Conservation (phyloP, 2,888 invertebrate genomes). For the Pycnomerus fuliginosus region DNA sequence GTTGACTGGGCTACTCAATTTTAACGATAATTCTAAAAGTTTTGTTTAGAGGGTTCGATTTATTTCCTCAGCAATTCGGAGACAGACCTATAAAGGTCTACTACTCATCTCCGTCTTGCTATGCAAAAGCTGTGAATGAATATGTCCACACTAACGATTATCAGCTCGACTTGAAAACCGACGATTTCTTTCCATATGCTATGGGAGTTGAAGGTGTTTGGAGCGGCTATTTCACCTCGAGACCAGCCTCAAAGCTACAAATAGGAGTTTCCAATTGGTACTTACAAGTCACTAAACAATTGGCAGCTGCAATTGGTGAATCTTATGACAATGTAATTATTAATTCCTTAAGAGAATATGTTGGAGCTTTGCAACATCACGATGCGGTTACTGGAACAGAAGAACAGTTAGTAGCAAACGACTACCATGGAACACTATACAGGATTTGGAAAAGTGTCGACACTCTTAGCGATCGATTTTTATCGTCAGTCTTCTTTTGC, state of each 20-base stretch:
- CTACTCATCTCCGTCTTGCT: slow-evolving; percentile 81
- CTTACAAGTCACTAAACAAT: slow-evolving; percentile 59
- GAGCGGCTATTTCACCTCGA: slow-evolving; percentile 86
- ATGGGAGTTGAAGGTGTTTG: slow-evolving; percentile 81
- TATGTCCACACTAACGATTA: slow-evolving; percentile 15
- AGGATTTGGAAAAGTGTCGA: slow-evolving; percentile 1
- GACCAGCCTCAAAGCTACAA: slow-evolving; percentile 74
- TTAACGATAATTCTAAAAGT: no score
- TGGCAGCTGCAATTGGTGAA: slow-evolving; percentile 5
- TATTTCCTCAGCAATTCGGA: slow-evolving; percentile 8
- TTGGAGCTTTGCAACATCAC: slow-evolving; percentile 91
- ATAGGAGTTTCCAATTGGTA: slow-evolving; percentile 71
- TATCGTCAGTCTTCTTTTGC: slow-evolving; percentile 10
- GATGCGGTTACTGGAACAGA: slow-evolving; percentile 88
- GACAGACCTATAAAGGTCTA: slow-evolving; percentile 61
- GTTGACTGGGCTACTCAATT: no score
- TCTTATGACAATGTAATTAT: slow-evolving; percentile 8
- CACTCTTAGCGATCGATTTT: slow-evolving; percentile 1
- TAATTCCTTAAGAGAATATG: slow-evolving; percentile 63
- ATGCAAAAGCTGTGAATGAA: slow-evolving; percentile 66
- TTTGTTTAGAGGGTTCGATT: slow-evolving; percentile 18
- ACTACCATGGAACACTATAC: slow-evolving; percentile 60
- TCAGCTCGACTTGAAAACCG: slow-evolving; percentile 62
- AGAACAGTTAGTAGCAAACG: slow-evolving; percentile 81
- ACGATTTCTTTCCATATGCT: slow-evolving; percentile 91